Evolutionary conservation across 2,113 vertebrate species (phyloP).

Genomic region (Odocoileus hemionus): DNA sequence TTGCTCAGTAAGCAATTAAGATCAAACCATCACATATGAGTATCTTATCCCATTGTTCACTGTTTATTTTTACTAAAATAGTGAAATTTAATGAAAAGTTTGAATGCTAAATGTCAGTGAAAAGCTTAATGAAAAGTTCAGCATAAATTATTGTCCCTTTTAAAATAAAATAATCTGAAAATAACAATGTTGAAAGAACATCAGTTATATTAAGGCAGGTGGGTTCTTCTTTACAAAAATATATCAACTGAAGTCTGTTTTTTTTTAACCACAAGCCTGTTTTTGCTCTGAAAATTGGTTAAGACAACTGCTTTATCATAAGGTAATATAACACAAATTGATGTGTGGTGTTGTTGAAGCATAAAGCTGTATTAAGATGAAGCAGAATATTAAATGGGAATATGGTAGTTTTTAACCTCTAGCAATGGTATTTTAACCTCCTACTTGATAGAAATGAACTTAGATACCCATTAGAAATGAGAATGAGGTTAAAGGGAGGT

Average conservation of each 20-base stretch:
- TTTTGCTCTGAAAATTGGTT: neutral
- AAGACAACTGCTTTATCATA: neutral
- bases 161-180: constrained; percentile 21
- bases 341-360: neutral
- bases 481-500: neutral
- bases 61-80: constrained; percentile 22
- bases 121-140: neutral
- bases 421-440: neutral
- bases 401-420: neutral
- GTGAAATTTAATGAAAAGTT: neutral
- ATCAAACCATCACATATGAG: neutral
- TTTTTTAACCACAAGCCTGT: neutral
- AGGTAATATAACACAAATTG: neutral
- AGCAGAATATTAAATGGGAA: neutral
- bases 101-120: neutral
- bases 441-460: neutral
- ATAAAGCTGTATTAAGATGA: neutral
- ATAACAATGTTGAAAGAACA: neutral
- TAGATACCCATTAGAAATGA: neutral
- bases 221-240: neutral
- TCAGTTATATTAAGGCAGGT: neutral
- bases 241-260: neutral
- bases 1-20: neutral
- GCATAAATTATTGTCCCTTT: neutral
- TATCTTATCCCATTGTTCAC: neutral